Percentiles rank a stretch among this genome's conserved stretches.
Evolutionary conservation across 2,113 vertebrate genomes (phyloP).

Genomic region (Ivindomyrus marchei): DNA sequence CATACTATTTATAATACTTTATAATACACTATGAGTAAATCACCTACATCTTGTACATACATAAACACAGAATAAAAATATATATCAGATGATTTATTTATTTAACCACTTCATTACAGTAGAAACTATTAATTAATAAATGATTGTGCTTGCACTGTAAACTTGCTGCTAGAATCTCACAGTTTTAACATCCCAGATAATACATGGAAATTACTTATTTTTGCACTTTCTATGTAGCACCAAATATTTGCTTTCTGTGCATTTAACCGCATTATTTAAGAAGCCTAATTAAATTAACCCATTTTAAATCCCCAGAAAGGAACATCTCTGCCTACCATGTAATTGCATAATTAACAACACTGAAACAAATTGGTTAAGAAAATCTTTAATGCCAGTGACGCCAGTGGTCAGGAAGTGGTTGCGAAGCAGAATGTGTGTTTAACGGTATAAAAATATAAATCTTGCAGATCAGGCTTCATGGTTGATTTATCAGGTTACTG

Average conservation of each 20-base stretch:
- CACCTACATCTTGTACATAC: conserved; percentile 21
- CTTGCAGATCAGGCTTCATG: not conserved
- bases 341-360: not conserved
- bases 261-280: not conserved
- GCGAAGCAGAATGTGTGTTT: not conserved
- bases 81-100: conserved; percentile 25
- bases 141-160: conserved; percentile 22
- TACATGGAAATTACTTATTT: not conserved
- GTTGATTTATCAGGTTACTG: not conserved
- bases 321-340: not conserved
- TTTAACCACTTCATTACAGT: conserved; percentile 14
- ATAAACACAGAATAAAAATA: conserved; percentile 17
- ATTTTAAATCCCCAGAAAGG: not conserved
- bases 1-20: conserved; percentile 22
- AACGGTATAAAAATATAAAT: not conserved
- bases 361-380: not conserved
- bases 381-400: not conserved
- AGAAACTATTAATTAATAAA: conserved; percentile 9
- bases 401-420: not conserved
- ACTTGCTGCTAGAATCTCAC: conserved; percentile 25
- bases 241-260: conserved; percentile 9
- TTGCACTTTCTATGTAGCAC: conserved; percentile 21
- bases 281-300: not conserved
- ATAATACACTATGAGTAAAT: conserved; percentile 16
- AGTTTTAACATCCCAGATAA: conserved; percentile 11